phyloP scores from a whole-genome alignment of 2,888 invertebrate species.

The Drosophila prolongata region DNA sequence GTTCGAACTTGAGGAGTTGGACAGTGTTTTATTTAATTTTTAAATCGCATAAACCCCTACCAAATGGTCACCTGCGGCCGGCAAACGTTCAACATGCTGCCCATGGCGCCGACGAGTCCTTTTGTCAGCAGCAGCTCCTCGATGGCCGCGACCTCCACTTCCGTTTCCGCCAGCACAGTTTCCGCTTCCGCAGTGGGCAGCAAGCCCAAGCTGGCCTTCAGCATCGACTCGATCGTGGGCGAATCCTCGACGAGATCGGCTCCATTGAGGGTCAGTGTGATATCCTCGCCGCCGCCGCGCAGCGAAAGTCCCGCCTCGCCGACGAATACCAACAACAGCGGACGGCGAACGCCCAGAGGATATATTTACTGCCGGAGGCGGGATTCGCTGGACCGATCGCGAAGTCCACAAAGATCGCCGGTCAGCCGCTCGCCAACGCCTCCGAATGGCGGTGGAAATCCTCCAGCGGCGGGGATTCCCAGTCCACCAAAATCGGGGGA shows the following conservation, averaged over 20 bases:
- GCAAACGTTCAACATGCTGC: constrained; percentile 90
- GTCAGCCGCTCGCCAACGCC: constrained; percentile 57
- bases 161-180: constrained; percentile 46
- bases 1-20: constrained; percentile 1
- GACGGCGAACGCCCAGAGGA: constrained; percentile 71
- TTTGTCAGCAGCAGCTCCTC: constrained; percentile 72
- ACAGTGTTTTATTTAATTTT: constrained; percentile 31
- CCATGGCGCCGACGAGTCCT: constrained; percentile 90
- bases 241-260: constrained; percentile 42
- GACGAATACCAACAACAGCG: constrained; percentile 44
- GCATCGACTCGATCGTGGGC: constrained; percentile 97
- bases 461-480: constrained; percentile 8
- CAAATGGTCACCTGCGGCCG: constrained; percentile 84
- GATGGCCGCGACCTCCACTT: constrained; percentile 60
- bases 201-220: constrained; percentile 97
- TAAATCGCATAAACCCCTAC: constrained; percentile 57
- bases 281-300: constrained; percentile 71
- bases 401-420: constrained; percentile 61
- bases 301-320: constrained; percentile 73
- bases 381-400: constrained; percentile 68
- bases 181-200: constrained; percentile 82
- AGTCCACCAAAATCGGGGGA: constrained; percentile 20
- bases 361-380: constrained; percentile 78
- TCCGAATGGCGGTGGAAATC: constrained; percentile 29
- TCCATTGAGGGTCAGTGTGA: constrained; percentile 57